Evolutionary conservation across 2,113 vertebrate species (phyloP).

Genomic region (Ellobius talpinus): DNA sequence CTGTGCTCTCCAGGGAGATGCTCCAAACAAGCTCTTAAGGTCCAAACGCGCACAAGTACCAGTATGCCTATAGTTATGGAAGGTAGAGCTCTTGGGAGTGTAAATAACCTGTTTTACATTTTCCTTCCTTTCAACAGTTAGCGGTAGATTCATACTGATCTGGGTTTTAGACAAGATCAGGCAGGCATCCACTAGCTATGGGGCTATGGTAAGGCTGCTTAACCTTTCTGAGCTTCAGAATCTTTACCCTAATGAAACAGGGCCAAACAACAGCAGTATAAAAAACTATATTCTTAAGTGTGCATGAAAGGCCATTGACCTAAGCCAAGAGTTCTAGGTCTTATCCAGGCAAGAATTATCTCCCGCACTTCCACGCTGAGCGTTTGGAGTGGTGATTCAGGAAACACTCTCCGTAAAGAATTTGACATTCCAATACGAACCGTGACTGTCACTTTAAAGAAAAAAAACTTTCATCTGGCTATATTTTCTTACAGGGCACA

Average conservation of each 20-base stretch:
- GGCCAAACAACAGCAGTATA: neutral
- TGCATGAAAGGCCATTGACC: neutral
- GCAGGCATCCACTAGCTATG: neutral
- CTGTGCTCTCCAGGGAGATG: neutral
- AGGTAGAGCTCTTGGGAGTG: neutral
- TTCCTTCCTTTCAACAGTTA: neutral
- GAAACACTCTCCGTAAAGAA: neutral
- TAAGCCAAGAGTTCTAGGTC: neutral
- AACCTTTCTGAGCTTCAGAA: neutral
- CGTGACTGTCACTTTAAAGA: neutral
- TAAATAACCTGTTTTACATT: constrained; percentile 18
- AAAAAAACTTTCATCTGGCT: neutral
- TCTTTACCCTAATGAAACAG: neutral
- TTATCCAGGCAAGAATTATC: neutral
- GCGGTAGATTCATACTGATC: neutral
- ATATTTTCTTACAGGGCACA: neutral
- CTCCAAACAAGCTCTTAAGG: neutral
- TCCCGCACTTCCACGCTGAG: neutral
- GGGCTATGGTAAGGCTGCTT: neutral
- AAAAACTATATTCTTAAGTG: neutral
- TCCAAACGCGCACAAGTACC: neutral
- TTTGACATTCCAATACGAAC: neutral
- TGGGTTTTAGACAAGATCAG: neutral
- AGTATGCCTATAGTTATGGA: neutral
- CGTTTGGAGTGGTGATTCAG: neutral